Evolutionary conservation across 2,888 invertebrate genomes (phyloP), one percentile per base, ranked within the genome.

Genomic region (Pimpla rufipes): DNA sequence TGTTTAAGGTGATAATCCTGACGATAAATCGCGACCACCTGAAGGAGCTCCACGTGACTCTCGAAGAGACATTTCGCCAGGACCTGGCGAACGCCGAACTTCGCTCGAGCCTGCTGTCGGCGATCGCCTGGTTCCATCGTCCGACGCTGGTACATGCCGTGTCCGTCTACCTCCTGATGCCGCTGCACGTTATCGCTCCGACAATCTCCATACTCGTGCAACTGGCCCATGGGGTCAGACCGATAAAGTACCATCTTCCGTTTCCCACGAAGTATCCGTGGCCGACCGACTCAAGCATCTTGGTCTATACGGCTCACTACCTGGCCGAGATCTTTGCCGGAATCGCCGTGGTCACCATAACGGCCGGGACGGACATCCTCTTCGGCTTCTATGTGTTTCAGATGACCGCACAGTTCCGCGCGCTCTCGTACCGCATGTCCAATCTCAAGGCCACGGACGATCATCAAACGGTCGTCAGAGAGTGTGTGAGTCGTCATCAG

Each of bases 331-430:
- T 76, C 0, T 8, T 68, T 8, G 23, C 67, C 2, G 21, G 78
- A 5, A 66, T 85, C 18, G 77, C 70, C 2, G n/a, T 87, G 0
- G 40, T 83, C n/a, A 77, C 37, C 4, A 45, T 88, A 5, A 85
- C 88, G 5, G 71, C 74, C 7, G 84, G 87, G 0, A 84, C 86
- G 4, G 91, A 91, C 21, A 75, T 85, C 0, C 74, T 89, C 0
- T 90, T 89, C 45, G 88, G 88, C 2, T 83, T 87, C 8, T 88
- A 89, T 29, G 66, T 88, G n/a, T 88, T 90, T 70, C 88, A 89
- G 57, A 88, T 91, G 42, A 78, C 85, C 2, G 88, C 88, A 3
- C 83, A 88, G 29, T 62, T 91, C 7, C 85, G 86, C 0, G 81
- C 84, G 5, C 79, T 89, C 18, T 77, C 87, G 0, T 47, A 71